phyloP scores from a whole-genome alignment of 2,888 invertebrate species.

The Scaptomyza caliginosa region DNA sequence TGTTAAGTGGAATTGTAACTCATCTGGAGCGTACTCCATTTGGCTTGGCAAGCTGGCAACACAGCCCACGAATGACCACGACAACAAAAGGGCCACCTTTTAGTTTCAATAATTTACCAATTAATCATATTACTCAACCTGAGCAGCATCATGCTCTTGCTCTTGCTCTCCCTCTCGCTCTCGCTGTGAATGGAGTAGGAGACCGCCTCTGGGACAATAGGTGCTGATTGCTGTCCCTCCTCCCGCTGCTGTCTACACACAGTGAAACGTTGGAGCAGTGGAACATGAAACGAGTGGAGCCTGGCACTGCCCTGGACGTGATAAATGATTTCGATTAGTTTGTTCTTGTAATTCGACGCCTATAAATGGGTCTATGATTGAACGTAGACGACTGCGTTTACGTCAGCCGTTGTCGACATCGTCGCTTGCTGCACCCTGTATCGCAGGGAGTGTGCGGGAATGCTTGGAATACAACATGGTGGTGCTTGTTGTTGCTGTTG shows the following conservation, averaged over 20 bases:
- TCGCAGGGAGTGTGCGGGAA: not conserved
- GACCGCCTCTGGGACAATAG: conserved; percentile 38
- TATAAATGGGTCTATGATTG: conserved; percentile 84
- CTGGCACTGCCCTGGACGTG: conserved; percentile 70
- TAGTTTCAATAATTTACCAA: conserved; percentile 81
- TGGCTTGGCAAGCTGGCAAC: conserved; percentile 19
- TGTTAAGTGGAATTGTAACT: conserved; percentile 48
- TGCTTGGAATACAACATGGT: conserved; percentile 24
- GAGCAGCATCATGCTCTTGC: conserved; percentile 21
- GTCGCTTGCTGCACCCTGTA: conserved; percentile 62
- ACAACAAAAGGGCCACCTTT: conserved; percentile 72
- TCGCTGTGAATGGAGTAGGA: conserved; percentile 20
- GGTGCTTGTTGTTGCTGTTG: conserved; percentile 21
- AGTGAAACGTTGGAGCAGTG: conserved; percentile 20
- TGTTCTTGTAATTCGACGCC: conserved; percentile 84
- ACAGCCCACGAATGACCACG: conserved; percentile 18
- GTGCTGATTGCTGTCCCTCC: conserved; percentile 78
- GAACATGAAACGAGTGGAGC: conserved; percentile 61
- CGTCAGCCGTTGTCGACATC: conserved; percentile 63
- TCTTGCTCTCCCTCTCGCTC: not conserved
- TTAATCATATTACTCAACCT: conserved; percentile 79
- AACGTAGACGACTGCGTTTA: conserved; percentile 78
- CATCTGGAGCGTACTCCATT: conserved; percentile 37
- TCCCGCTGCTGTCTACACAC: conserved; percentile 17
- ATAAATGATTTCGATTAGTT: conserved; percentile 84